Evolutionary conservation across 1,140 invertebrate genomes (phyloP), one percentile per base, ranked within the genome.

Genomic region (Papilio polytes): DNA sequence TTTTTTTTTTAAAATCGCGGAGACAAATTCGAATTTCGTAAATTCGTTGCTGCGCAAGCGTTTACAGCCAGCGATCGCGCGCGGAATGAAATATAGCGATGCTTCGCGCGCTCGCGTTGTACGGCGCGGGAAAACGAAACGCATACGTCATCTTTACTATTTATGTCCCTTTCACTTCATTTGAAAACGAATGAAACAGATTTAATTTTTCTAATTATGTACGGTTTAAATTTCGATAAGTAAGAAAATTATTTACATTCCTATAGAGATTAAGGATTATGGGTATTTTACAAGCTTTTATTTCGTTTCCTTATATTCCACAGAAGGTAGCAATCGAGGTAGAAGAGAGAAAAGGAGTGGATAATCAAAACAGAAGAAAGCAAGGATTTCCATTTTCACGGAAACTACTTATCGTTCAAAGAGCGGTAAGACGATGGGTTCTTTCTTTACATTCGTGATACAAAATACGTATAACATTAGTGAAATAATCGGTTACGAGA

Each of bases 41-140:
- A 83, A 80, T 83, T 89, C 86, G 89, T 83, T 85, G 81, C 83
- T 85, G 85, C 88, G 86, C 89, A 85, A 88, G 84, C 87, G 80
- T 83, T 70, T 70, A 86, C 87, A 77, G 83, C 86, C 85, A 83
- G 86, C 87, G 90, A 89, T 90, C 89, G 90, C 92, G 90, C 91
- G 89, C 91, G 83, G 87, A 92, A 90, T 93, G 89, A 87, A 85
- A 78, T 86, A 79, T 84, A 80, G 15, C 53, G 59, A 63, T 63
- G 77, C 80, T 44, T 84, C 84, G 86, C 85, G 82, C 87, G 84
- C 87, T 83, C 85, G 87, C 81, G 84, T 89, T 84, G 78, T 78
- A 73, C 51, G 82, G 85, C 86, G 89, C 89, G 89, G 89, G 88
- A 90, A 91, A 89, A 82, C 80, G 83, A 78, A 87, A 88, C 88